These are phyloP conservation scores for Erynnis tages DNA, from an alignment of 2,888 invertebrate genomes.

Conservation along the genomic window DNA sequence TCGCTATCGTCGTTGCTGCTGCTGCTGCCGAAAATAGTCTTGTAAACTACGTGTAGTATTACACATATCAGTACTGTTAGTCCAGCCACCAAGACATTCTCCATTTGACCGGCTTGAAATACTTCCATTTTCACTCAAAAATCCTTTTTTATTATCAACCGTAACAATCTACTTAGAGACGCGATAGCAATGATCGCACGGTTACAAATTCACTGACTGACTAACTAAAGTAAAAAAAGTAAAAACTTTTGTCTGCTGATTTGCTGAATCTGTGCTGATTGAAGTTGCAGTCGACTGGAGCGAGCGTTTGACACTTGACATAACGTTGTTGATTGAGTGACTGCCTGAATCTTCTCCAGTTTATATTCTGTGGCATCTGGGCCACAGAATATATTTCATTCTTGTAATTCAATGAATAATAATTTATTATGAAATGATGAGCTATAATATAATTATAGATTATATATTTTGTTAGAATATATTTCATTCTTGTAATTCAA, in stretches of 20 bases:
- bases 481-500: too few species aligned
- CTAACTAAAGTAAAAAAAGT: background rate
- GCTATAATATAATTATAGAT: too few species aligned
- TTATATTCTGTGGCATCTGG: too few species aligned
- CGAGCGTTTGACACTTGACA: too few species aligned
- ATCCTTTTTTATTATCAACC: slow-evolving; percentile 29
- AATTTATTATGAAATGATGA: too few species aligned
- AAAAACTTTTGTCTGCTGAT: background rate
- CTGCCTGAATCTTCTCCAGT: too few species aligned
- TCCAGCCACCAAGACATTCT: slow-evolving; percentile 53
- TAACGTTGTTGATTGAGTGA: too few species aligned
- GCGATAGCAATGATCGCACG: slow-evolving; percentile 55
- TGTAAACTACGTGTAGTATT: slow-evolving; percentile 64
- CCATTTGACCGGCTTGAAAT: slow-evolving; percentile 58
- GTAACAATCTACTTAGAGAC: slow-evolving; percentile 20
- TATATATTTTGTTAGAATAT: too few species aligned
- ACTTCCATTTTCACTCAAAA: slow-evolving; percentile 75
- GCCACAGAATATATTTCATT: too few species aligned
- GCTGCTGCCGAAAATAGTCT: slow-evolving; percentile 59
- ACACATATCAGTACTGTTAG: slow-evolving; percentile 59
- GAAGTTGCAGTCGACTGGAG: too few species aligned
- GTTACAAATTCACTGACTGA: slow-evolving; percentile 46
- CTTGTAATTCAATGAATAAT: too few species aligned
- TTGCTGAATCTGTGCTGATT: background rate
- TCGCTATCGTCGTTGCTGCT: slow-evolving; percentile 65